These are phyloP conservation scores for Fissipunctia ypsillon DNA, from an alignment of 2,888 invertebrate species.

Conservation along the genomic window DNA sequence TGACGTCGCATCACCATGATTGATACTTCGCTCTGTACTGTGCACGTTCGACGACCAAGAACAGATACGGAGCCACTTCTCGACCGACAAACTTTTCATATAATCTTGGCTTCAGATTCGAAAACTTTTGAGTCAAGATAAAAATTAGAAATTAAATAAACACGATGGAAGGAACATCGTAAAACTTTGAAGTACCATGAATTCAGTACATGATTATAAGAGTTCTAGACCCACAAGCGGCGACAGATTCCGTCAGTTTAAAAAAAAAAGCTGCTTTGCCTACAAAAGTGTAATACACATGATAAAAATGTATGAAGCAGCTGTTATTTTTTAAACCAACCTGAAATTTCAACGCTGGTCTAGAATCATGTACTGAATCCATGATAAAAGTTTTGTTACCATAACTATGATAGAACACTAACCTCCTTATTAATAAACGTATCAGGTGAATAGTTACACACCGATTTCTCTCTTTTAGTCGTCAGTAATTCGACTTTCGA, in stretches of 20 bases:
- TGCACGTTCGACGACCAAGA: not conserved
- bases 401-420: not conserved
- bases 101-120: not conserved
- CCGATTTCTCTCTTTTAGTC: no score
- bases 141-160: not conserved
- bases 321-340: not conserved
- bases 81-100: no score
- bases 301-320: not conserved
- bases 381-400: not conserved
- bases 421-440: no score
- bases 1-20: not conserved
- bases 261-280: not conserved
- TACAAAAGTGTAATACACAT: not conserved
- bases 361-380: not conserved
- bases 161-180: not conserved
- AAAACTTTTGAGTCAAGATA: not conserved
- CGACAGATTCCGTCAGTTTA: no score
- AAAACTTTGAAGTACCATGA: not conserved
- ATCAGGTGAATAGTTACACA: no score
- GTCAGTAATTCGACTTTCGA: no score
- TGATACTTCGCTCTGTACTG: not conserved
- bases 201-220: no score
- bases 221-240: not conserved
- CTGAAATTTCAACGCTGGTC: not conserved
- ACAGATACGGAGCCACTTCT: not conserved